Evolutionary conservation across 1,140 invertebrate species (phyloP).

Genomic region (Ostrea denselamellosa): DNA sequence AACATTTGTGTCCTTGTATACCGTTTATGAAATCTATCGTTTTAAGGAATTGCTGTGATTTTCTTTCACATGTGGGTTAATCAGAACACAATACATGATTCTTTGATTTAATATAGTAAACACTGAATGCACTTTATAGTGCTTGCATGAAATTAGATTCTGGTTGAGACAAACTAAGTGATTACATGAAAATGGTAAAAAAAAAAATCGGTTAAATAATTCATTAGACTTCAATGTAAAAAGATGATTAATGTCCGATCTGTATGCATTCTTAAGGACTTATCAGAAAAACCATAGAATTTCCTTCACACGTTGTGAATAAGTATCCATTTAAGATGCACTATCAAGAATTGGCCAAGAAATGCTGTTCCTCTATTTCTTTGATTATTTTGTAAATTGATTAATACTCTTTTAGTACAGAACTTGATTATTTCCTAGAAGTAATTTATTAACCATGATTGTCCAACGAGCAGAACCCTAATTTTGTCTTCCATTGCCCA

Average conservation of each 20-base stretch:
- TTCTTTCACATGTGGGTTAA: too few species aligned
- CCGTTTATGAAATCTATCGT: too few species aligned
- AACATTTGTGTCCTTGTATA: too few species aligned
- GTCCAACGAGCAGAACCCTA: constrained; percentile 5
- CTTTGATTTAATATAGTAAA: too few species aligned
- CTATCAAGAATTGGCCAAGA: constrained; percentile 10
- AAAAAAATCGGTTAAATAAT: background rate
- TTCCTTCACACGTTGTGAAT: background rate
- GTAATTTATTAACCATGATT: constrained; percentile 34
- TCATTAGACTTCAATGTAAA: background rate
- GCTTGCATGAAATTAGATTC: too few species aligned
- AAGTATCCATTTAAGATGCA: background rate
- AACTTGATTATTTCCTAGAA: constrained; percentile 34
- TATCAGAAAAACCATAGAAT: background rate
- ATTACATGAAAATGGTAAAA: too few species aligned
- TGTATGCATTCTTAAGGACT: background rate
- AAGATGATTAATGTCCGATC: background rate
- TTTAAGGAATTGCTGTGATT: too few species aligned
- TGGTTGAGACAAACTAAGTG: too few species aligned
- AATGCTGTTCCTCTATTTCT: background rate
- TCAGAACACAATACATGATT: too few species aligned
- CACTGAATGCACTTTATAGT: too few species aligned
- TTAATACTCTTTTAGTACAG: constrained; percentile 33
- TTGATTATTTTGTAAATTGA: constrained; percentile 33
- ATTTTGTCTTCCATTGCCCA: constrained; percentile 2